A percentile compares a stretch with the other conserved stretches of the same genome.
These are phyloP conservation scores for Drosophila histrio DNA, from an alignment of 2,888 invertebrate species.

Conservation along the genomic window DNA sequence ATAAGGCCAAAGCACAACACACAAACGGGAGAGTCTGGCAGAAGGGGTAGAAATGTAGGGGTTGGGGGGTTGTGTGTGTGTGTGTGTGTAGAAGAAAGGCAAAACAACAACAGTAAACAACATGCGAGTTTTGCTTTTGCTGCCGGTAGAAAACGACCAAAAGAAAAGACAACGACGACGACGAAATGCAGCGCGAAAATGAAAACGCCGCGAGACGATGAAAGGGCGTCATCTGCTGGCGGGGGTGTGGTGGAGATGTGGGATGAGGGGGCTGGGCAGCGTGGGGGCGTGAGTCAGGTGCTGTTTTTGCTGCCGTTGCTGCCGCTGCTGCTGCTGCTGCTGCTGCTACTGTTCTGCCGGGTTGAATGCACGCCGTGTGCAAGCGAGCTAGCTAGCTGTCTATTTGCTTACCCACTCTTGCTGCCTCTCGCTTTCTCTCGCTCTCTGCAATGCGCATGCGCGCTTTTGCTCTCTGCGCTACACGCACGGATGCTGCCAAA, in stretches of 20 bases:
- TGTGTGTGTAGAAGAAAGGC: slow-evolving; percentile 26
- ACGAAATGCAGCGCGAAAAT: slow-evolving; percentile 59
- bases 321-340: slow-evolving; percentile 7
- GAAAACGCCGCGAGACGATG: slow-evolving; percentile 40
- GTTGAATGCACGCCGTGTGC: slow-evolving; percentile 70
- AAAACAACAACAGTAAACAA: slow-evolving; percentile 54
- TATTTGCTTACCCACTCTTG: slow-evolving; percentile 15
- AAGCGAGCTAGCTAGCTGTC: slow-evolving; percentile 37
- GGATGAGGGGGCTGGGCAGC: slow-evolving; percentile 1
- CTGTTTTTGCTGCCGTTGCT: slow-evolving; percentile 39
- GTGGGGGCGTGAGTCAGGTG: slow-evolving; percentile 44
- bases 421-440: not conserved
- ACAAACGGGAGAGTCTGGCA: slow-evolving; percentile 5
- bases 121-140: slow-evolving; percentile 43
- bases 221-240: slow-evolving; percentile 18
- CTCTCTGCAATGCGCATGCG: slow-evolving; percentile 50
- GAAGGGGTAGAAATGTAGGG: not conserved
- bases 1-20: slow-evolving; percentile 66
- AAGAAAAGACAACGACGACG: slow-evolving; percentile 31
- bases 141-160: slow-evolving; percentile 56
- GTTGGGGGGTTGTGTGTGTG: not conserved
- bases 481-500: slow-evolving; percentile 43
- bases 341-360: slow-evolving; percentile 56
- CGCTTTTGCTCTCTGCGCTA: slow-evolving; percentile 16
- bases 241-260: not conserved